Conservation (phyloP, 1,140 invertebrate species). For the Drosophila bocki region DNA sequence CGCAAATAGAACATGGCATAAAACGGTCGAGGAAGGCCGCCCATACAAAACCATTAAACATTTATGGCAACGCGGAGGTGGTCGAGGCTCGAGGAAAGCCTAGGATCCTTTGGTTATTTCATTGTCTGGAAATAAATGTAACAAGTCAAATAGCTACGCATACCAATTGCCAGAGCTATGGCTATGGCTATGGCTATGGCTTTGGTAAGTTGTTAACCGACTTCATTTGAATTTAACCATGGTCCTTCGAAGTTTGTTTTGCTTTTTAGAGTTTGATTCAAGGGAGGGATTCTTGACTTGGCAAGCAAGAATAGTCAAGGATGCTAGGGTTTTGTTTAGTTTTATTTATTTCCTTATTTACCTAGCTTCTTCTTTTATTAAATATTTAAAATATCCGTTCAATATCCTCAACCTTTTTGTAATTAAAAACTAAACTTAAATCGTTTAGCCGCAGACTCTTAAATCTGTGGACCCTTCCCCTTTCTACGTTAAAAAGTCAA, state of each 20-base stretch:
- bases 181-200: neutral
- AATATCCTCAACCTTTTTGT: neutral
- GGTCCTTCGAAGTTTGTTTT: conserved; percentile 9
- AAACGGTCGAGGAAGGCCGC: conserved; percentile 1
- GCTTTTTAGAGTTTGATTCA: neutral
- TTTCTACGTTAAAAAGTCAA: neutral
- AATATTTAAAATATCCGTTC: neutral
- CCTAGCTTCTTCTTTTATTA: neutral
- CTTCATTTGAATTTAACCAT: conserved; percentile 16
- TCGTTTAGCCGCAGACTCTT: conserved; percentile 29
- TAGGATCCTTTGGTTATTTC: conserved; percentile 11
- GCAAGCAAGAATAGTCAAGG: neutral
- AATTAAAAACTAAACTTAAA: conserved; percentile 64
- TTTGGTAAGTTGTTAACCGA: conserved; percentile 1
- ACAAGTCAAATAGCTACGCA: conserved; percentile 38
- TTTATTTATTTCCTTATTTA: neutral
- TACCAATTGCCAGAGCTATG: conserved; percentile 2
- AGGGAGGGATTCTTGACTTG: neutral
- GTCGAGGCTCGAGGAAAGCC: neutral
- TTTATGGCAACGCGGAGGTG: conserved; percentile 45
- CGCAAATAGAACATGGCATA: conserved; percentile 55
- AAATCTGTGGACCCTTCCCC: conserved; percentile 43
- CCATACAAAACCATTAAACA: conserved; percentile 51
- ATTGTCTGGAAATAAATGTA: conserved; percentile 42
- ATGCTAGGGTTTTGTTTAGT: neutral